These are phyloP conservation scores for Drosophila atripex DNA, from an alignment of 2,888 invertebrate species.

Conservation along the genomic window DNA sequence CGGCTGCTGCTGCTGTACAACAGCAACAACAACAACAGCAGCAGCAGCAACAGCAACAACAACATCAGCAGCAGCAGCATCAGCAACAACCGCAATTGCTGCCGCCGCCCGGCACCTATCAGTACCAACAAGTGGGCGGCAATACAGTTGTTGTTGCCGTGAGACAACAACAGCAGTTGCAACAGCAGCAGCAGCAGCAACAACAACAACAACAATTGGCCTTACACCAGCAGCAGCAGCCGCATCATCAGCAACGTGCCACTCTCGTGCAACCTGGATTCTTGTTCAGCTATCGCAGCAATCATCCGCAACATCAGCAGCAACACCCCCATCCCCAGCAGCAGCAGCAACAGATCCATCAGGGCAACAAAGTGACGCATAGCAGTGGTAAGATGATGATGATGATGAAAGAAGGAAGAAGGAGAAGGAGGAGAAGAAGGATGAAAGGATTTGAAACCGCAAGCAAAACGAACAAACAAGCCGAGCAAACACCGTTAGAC, in stretches of 20 bases:
- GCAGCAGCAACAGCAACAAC: slow-evolving; percentile 63
- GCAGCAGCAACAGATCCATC: slow-evolving; percentile 39
- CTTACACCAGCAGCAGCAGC: slow-evolving; percentile 62
- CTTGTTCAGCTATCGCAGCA: slow-evolving; percentile 79
- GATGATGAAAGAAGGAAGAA: slow-evolving; percentile 12
- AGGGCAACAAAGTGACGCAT: slow-evolving; percentile 61
- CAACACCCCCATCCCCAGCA: slow-evolving; percentile 48
- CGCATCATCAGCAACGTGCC: slow-evolving; percentile 68
- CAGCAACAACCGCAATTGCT: slow-evolving; percentile 59
- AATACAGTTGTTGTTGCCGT: slow-evolving; percentile 74
- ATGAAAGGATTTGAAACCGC: slow-evolving; percentile 41
- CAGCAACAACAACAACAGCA: slow-evolving; percentile 67
- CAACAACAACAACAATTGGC: slow-evolving; percentile 69
- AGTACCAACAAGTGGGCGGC: slow-evolving; percentile 70
- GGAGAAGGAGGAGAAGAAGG: slow-evolving; percentile 6
- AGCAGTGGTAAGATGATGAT: slow-evolving; percentile 68
- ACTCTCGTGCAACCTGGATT: slow-evolving; percentile 80
- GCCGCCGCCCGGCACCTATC: slow-evolving; percentile 62
- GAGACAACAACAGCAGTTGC: slow-evolving; percentile 66
- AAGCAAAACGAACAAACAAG: slow-evolving; percentile 31
- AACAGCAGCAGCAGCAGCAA: slow-evolving; percentile 69
- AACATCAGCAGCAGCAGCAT: slow-evolving; percentile 68
- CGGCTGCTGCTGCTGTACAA: slow-evolving; percentile 21
- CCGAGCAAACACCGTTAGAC: background rate
- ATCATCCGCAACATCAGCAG: slow-evolving; percentile 56